Evolutionary conservation across 2,888 invertebrate species (phyloP).

Genomic region (Limnephilus lunatus): DNA sequence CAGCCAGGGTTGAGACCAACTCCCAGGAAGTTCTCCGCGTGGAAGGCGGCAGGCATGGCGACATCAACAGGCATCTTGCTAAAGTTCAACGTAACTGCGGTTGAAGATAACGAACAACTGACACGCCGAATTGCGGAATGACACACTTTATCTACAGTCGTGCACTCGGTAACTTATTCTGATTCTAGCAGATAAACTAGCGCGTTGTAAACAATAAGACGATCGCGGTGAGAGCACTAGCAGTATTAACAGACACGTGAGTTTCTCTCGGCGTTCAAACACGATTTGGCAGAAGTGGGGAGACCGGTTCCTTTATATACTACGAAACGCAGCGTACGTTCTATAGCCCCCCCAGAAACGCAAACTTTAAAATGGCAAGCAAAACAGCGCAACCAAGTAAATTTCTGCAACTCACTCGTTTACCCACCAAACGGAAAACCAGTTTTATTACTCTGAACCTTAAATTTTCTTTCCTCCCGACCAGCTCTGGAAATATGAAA

Average conservation of each 20-base stretch:
- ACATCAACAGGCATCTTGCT: slow-evolving; percentile 64
- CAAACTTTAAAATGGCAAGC: background rate
- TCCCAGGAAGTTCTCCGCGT: slow-evolving; percentile 62
- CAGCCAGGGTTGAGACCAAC: slow-evolving; percentile 44
- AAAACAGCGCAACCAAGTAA: background rate
- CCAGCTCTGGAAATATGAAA: background rate
- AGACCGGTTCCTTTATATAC: slow-evolving; percentile 43
- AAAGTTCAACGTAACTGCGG: background rate
- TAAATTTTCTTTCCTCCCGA: background rate
- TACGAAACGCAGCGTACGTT: slow-evolving; percentile 7
- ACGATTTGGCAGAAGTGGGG: slow-evolving; percentile 28
- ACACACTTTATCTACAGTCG: background rate
- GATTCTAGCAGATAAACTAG: slow-evolving; percentile 18
- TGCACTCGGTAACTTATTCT: background rate
- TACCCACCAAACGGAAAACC: background rate
- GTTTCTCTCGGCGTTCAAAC: background rate
- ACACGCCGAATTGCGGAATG: background rate
- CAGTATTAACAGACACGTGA: background rate
- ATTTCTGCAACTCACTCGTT: background rate
- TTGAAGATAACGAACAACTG: background rate
- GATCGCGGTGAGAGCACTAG: background rate
- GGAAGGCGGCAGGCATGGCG: slow-evolving; percentile 64
- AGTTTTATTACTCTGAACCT: background rate
- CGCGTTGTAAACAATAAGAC: slow-evolving; percentile 28
- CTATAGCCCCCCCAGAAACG: background rate